Evolutionary conservation across 2,797 vertebrate genomes (phyloP).

Genomic region (Manis javanica): DNA sequence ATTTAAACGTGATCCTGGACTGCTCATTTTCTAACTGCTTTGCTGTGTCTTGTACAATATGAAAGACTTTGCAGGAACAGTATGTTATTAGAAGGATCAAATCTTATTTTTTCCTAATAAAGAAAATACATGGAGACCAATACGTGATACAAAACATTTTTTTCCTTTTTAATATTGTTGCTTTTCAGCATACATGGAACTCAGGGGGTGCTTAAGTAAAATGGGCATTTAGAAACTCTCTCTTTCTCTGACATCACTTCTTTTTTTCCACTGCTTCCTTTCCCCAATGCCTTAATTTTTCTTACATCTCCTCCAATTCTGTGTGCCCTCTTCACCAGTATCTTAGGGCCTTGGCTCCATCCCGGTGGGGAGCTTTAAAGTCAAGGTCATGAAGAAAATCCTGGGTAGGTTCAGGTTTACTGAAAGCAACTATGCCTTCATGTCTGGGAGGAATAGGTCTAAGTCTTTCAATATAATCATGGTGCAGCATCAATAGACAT

Average conservation of each 20-base stretch:
- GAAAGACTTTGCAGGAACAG: slow-evolving; percentile 48
- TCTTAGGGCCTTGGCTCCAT: background rate
- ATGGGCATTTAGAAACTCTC: background rate
- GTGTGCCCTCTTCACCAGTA: background rate
- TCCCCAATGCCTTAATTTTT: background rate
- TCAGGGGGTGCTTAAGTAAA: background rate
- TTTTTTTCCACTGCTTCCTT: background rate
- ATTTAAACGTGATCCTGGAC: background rate
- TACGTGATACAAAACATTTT: background rate
- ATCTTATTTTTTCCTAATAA: slow-evolving; percentile 42
- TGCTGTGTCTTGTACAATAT: slow-evolving; percentile 45
- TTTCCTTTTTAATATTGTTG: background rate
- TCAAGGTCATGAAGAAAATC: background rate
- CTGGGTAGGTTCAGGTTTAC: background rate
- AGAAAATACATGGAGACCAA: background rate
- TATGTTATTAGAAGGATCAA: slow-evolving; percentile 47
- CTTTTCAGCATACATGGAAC: background rate
- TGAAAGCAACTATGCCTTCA: background rate
- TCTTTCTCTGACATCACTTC: background rate
- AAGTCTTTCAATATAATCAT: background rate
- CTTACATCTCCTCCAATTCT: background rate
- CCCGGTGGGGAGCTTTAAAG: background rate
- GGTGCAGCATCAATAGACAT: background rate
- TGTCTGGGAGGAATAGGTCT: background rate
- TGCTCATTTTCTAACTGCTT: slow-evolving; percentile 29